phyloP scores from a whole-genome alignment of 2,888 invertebrate species.

The Ophion obscuratus region DNA sequence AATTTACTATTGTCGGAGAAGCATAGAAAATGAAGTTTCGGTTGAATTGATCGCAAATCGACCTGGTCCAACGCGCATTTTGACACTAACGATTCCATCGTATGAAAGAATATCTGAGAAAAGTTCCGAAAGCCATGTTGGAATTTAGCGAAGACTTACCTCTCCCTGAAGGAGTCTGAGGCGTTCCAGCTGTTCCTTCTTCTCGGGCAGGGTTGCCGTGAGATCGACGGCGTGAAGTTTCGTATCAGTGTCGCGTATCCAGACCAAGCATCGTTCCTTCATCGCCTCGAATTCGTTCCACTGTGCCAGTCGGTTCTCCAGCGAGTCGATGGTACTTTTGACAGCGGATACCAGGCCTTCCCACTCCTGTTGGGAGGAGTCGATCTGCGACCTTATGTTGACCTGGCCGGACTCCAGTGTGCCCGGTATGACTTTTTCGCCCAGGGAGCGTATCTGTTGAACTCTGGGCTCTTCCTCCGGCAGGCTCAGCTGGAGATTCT shows the following conservation, averaged over 20 bases:
- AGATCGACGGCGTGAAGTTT: conserved; percentile 94
- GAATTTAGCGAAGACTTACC: conserved; percentile 61
- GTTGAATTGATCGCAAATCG: too few species aligned
- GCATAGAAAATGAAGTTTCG: too few species aligned
- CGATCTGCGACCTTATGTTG: conserved; percentile 94
- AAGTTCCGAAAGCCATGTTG: too few species aligned
- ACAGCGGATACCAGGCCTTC: conserved; percentile 92
- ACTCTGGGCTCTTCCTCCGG: conserved; percentile 95
- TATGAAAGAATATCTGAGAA: too few species aligned
- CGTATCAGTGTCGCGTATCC: conserved; percentile 95
- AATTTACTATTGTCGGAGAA: too few species aligned
- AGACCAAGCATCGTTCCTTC: conserved; percentile 93
- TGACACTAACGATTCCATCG: too few species aligned
- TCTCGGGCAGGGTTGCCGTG: conserved; percentile 92
- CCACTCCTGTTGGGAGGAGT: conserved; percentile 96
- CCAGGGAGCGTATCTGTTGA: conserved; percentile 91
- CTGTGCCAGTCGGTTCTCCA: conserved; percentile 93
- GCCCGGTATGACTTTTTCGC: conserved; percentile 95
- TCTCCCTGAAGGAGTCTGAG: conserved; percentile 93
- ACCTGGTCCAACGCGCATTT: too few species aligned
- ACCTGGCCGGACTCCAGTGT: conserved; percentile 93
- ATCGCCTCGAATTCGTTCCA: conserved; percentile 96
- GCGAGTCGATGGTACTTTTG: conserved; percentile 90
- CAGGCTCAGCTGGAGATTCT: conserved; percentile 90
- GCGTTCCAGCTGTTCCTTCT: conserved; percentile 93